Conservation (phyloP, 2,888 invertebrate genomes). For the Hecatera dysodea region DNA sequence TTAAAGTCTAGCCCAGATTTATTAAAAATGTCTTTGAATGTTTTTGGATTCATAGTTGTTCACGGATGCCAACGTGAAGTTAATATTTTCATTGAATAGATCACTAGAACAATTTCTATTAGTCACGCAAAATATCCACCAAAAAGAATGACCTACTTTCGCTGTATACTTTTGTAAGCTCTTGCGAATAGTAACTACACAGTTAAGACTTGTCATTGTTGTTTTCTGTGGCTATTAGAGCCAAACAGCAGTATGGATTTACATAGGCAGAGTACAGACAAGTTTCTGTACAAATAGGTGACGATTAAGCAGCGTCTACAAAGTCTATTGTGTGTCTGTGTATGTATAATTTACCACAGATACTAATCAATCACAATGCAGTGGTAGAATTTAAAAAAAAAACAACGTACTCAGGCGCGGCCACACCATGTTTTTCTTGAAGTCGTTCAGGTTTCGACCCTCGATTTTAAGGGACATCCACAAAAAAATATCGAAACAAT, state of each 20-base stretch:
- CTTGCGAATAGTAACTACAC: background rate
- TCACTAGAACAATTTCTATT: background rate
- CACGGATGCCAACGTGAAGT: background rate
- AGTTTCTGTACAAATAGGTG: slow-evolving; percentile 10
- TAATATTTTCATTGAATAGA: background rate
- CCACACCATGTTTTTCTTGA: too few species aligned
- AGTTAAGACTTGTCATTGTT: background rate
- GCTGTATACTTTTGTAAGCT: background rate
- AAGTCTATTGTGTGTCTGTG: background rate
- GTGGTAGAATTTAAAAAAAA: too few species aligned
- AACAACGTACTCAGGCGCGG: too few species aligned
- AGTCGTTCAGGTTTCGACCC: too few species aligned
- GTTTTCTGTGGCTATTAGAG: background rate
- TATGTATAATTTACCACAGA: background rate
- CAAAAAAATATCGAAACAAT: too few species aligned
- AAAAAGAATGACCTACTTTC: background rate
- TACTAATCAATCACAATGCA: background rate
- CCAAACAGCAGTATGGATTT: slow-evolving; percentile 28
- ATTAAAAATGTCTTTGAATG: slow-evolving; percentile 10
- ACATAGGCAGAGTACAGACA: too few species aligned
- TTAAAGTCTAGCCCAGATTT: slow-evolving; percentile 12
- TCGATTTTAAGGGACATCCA: too few species aligned
- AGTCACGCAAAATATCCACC: background rate
- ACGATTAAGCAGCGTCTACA: slow-evolving; percentile 13
- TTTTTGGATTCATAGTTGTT: slow-evolving; percentile 3